These are phyloP conservation scores for Oreochromis aureus DNA, from an alignment of 2,113 vertebrate species.

Conservation along the genomic window DNA sequence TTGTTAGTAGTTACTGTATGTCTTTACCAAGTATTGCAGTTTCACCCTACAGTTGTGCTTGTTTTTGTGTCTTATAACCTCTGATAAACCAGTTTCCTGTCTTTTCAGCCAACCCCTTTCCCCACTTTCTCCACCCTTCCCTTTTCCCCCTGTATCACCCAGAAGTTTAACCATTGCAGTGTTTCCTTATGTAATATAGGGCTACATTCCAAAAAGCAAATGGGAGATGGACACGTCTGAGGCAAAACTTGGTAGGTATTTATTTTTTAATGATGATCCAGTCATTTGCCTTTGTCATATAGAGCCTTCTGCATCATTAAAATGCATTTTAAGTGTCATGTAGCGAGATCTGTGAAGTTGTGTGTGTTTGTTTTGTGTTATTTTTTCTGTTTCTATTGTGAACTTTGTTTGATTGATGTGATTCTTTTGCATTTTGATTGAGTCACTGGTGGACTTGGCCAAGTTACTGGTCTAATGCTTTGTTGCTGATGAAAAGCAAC, in stretches of 20 bases:
- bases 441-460: neutral
- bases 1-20: neutral
- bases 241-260: slow-evolving; percentile 95
- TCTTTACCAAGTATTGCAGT: neutral
- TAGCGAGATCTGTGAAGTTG: neutral
- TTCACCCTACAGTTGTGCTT: slow-evolving; percentile 15
- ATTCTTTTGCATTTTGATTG: neutral
- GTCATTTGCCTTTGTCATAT: neutral
- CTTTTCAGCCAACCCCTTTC: slow-evolving; percentile 33
- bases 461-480: neutral
- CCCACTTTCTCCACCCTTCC: slow-evolving; percentile 29
- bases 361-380: neutral
- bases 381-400: neutral
- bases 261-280: neutral
- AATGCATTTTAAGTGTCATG: neutral
- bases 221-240: slow-evolving; percentile 99
- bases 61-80: slow-evolving; percentile 1
- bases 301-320: neutral
- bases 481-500: neutral
- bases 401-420: neutral
- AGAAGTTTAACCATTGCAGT: slow-evolving; percentile 87
- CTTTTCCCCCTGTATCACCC: slow-evolving; percentile 6
- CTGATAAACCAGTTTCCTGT: slow-evolving; percentile 46
- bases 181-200: slow-evolving; percentile 93
- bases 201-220: slow-evolving; percentile 99